Evolutionary conservation across 2,113 vertebrate genomes (phyloP).

Genomic region (Chaetorhynchus papuensis): DNA sequence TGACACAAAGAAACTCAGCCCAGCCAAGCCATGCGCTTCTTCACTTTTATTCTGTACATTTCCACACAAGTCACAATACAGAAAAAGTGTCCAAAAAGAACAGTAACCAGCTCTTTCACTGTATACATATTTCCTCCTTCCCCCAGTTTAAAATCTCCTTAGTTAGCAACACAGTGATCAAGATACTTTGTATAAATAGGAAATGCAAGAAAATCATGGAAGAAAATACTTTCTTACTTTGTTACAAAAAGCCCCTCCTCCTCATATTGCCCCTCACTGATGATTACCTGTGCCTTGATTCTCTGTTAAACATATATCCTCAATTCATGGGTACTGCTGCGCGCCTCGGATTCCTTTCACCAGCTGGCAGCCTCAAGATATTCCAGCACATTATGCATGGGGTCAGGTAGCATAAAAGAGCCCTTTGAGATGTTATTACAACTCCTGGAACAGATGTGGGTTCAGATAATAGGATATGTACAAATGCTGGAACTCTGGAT

Average conservation of each 20-base stretch:
- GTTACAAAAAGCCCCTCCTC: constrained; percentile 47
- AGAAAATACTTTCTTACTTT: constrained; percentile 68
- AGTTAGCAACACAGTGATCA: constrained; percentile 63
- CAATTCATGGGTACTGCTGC: neutral
- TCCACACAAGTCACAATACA: constrained; percentile 75
- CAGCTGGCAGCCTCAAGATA: constrained; percentile 46
- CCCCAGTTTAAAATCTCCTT: constrained; percentile 54
- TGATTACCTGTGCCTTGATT: constrained; percentile 22
- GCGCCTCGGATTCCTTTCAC: neutral
- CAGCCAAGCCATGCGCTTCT: constrained; percentile 38
- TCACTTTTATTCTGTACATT: constrained; percentile 76
- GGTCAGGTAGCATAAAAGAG: constrained; percentile 61
- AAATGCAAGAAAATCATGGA: constrained; percentile 69
- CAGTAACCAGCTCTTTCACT: constrained; percentile 43
- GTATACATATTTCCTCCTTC: constrained; percentile 45
- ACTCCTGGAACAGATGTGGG: constrained; percentile 16
- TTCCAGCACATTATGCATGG: neutral
- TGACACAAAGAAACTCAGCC: constrained; percentile 41
- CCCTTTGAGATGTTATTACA: constrained; percentile 55
- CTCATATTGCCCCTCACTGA: neutral
- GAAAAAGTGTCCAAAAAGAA: constrained; percentile 66
- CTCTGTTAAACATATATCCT: constrained; percentile 18
- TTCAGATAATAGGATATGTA: constrained; percentile 5
- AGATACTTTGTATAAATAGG: constrained; percentile 69
- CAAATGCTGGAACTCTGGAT: constrained; percentile 11